Evolutionary conservation across 1,140 invertebrate species (phyloP).

Genomic region (Galleria mellonella): DNA sequence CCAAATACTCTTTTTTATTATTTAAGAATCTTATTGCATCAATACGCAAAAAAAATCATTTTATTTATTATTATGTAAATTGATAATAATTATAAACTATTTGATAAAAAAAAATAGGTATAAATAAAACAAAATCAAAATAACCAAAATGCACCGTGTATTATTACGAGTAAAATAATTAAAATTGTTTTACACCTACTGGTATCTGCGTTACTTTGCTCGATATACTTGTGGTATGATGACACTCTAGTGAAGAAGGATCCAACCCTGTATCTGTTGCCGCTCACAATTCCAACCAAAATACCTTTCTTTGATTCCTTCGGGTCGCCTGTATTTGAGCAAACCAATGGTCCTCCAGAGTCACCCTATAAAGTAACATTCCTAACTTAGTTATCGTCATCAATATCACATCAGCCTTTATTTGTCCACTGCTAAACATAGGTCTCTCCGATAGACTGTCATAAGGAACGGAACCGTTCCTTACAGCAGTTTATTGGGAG

Average conservation of each 20-base stretch:
- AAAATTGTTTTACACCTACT: not conserved
- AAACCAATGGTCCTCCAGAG: conserved; percentile 51
- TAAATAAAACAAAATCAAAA: conserved; percentile 47
- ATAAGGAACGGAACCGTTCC: no score
- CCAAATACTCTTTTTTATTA: no score
- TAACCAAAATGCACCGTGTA: conserved; percentile 21
- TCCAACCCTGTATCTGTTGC: conserved; percentile 11
- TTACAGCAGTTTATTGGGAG: no score
- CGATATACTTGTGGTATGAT: conserved; percentile 18
- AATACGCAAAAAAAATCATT: no score
- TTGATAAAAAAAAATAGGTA: no score
- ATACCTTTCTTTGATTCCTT: conserved; percentile 28
- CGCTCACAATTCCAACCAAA: conserved; percentile 39
- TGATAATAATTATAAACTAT: no score
- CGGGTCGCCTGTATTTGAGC: conserved; percentile 30
- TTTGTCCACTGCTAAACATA: no score
- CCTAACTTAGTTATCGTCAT: no score
- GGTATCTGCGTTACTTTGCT: not conserved
- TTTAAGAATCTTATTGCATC: no score
- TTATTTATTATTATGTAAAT: no score
- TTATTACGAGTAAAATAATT: conserved; percentile 9
- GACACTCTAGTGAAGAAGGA: conserved; percentile 47
- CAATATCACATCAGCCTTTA: no score
- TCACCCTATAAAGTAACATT: conserved; percentile 49
- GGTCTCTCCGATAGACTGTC: no score